Conservation (phyloP, 2,797 vertebrate genomes). For the Labeo calbasu region DNA sequence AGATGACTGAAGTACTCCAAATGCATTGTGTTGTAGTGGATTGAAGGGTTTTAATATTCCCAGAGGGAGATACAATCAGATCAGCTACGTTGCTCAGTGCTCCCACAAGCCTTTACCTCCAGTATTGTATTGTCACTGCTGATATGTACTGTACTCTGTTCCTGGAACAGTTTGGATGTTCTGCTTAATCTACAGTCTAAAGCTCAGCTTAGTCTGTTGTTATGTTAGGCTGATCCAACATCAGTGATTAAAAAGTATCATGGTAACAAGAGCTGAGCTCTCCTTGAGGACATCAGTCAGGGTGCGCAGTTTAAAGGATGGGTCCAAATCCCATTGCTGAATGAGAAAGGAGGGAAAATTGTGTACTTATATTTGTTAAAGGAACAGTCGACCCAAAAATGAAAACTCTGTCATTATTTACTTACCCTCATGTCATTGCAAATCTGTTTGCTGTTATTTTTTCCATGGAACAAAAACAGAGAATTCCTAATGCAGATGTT, state of each 20-base stretch:
- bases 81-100: constrained; percentile 2
- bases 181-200: constrained; percentile 39
- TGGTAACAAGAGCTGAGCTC: constrained; percentile 46
- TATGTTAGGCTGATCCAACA: constrained; percentile 50
- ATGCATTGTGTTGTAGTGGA: neutral
- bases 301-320: constrained; percentile 47
- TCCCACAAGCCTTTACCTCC: constrained; percentile 1
- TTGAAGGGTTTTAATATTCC: constrained; percentile 11
- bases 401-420: neutral
- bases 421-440: neutral
- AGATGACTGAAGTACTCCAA: neutral
- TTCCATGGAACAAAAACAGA: neutral
- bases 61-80: constrained; percentile 14
- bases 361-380: neutral
- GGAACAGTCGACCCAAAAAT: neutral
- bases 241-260: constrained; percentile 57
- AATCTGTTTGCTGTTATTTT: neutral
- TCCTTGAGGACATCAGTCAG: constrained; percentile 49
- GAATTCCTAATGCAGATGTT: neutral
- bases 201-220: constrained; percentile 47
- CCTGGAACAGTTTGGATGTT: neutral
- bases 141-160: neutral
- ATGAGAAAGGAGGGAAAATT: constrained; percentile 6
- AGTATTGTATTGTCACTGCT: neutral
- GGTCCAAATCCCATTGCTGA: constrained; percentile 45